Base-by-base conservation (phyloP, 2,797 vertebrate species). In the Tokudaia muenninki region DNA sequence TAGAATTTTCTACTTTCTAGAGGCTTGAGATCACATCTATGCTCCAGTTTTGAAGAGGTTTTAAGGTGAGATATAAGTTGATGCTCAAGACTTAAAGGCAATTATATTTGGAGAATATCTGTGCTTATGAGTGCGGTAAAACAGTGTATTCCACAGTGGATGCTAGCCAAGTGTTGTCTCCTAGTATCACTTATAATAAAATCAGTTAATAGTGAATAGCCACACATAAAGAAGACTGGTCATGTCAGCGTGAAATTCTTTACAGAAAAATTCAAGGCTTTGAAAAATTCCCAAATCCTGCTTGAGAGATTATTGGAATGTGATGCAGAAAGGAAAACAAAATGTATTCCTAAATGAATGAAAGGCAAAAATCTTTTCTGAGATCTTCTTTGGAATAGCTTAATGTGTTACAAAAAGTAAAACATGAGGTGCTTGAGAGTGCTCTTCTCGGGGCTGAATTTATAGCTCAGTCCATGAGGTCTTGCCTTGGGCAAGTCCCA, bases 151-250 rank as follows among this genome's bases (percentile, higher is more conserved):
- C 92, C 95, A 9, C 22, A 86, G 47, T 65, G 75, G 77, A 84
- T 57, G 5, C n/a, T n/a, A n/a, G n/a, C 3, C 80, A 41, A 44
- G 11, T 34, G 7, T 65, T 59, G 77, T 84, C 14, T 41, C 41
- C 41, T 41, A 41, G 41, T 41, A 41, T 67, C 74, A 14, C 77
- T 92, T 80, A 13, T 79, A 61, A 90, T 59, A 59, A 80, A 92
- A 94, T 70, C 44, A 81, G n/a, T 83, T 95, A 63, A 44, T 88
- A 88, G 82, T 86, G 6, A 80, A 31, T 87, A 92, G 65, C 3
- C 8, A 80, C 75, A 75, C 5, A 70, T n/a, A 29, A 95, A 95
- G 67, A 94, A 86, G 44, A 63, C 24, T 12, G 63, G 31, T n/a
- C 21, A 61, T 16, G 4, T 87, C 21, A 91, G 19, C 12, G 41